Evolutionary conservation across 2,113 vertebrate genomes (phyloP).

Genomic region (Lepisosteus osseus): DNA sequence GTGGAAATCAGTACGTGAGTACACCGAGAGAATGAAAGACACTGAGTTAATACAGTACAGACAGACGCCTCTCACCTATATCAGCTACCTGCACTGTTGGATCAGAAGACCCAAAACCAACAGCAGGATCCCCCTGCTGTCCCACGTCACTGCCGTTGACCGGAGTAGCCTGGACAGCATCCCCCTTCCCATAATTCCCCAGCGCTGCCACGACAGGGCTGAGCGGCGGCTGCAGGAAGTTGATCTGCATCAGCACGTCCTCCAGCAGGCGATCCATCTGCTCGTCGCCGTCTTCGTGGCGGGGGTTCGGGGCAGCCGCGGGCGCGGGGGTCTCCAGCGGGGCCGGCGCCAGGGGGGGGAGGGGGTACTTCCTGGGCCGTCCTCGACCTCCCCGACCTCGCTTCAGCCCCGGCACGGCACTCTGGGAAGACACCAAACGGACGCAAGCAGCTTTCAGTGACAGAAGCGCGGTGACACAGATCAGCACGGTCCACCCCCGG

Average conservation of each 20-base stretch:
- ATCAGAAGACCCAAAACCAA: constrained; percentile 13
- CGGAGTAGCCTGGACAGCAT: background rate
- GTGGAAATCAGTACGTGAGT: no score
- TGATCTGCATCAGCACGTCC: constrained; percentile 59
- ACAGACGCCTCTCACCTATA: background rate
- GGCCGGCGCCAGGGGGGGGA: background rate
- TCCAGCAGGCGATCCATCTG: constrained; percentile 57
- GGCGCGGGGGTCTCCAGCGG: constrained; percentile 22
- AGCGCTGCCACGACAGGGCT: constrained; percentile 27
- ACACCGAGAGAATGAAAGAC: no score
- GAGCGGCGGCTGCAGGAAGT: constrained; percentile 39
- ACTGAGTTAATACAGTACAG: no score
- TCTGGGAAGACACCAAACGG: background rate
- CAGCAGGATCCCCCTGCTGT: background rate
- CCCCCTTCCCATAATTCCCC: constrained; percentile 6
- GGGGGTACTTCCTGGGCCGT: background rate
- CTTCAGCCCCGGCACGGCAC: constrained; percentile 1
- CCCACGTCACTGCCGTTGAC: background rate
- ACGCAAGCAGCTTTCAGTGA: no score
- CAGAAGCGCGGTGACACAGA: background rate
- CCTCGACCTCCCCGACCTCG: background rate
- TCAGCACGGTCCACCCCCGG: background rate
- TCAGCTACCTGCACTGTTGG: constrained; percentile 1
- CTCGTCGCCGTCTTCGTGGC: constrained; percentile 47
- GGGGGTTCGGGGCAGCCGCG: background rate